These are phyloP conservation scores for Rhinichthys klamathensis DNA, from an alignment of 2,113 vertebrate genomes.

Conservation along the genomic window DNA sequence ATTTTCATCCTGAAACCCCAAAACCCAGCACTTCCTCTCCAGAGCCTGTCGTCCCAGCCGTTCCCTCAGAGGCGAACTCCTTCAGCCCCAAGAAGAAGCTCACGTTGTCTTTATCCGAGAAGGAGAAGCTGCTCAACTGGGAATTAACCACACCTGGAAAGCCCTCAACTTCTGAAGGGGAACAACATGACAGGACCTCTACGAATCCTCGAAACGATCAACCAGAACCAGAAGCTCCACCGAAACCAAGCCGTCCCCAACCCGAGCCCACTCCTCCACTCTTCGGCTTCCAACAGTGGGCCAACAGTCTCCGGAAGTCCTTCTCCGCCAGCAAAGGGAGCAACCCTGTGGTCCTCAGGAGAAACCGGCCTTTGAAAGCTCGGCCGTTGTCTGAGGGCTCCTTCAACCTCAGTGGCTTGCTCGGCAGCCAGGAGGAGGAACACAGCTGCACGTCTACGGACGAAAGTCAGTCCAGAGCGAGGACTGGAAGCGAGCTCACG, in stretches of 20 bases:
- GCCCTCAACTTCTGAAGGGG: neutral
- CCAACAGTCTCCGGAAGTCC: constrained; percentile 69
- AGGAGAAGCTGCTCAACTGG: constrained; percentile 73
- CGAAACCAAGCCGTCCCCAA: constrained; percentile 55
- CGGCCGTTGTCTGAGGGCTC: constrained; percentile 71
- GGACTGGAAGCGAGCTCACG: constrained; percentile 65
- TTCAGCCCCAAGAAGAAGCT: constrained; percentile 66
- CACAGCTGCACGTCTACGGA: neutral
- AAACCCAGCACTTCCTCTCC: constrained; percentile 22
- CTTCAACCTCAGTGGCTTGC: constrained; percentile 59
- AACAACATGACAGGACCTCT: constrained; percentile 54
- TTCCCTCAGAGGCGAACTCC: neutral
- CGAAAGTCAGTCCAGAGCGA: constrained; percentile 44
- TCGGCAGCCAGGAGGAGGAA: constrained; percentile 31
- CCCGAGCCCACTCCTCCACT: constrained; percentile 50
- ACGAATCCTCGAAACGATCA: constrained; percentile 32
- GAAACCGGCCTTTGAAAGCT: constrained; percentile 44
- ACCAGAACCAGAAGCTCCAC: constrained; percentile 46
- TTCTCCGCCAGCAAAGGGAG: constrained; percentile 61
- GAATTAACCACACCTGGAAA: constrained; percentile 59
- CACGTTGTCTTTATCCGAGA: constrained; percentile 62
- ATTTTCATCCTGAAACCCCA: constrained; percentile 11
- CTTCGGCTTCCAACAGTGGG: constrained; percentile 69
- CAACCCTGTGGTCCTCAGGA: constrained; percentile 58
- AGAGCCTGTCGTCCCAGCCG: constrained; percentile 2